Base-by-base conservation (phyloP, 1,140 invertebrate species). In the Drosophila orosa region DNA sequence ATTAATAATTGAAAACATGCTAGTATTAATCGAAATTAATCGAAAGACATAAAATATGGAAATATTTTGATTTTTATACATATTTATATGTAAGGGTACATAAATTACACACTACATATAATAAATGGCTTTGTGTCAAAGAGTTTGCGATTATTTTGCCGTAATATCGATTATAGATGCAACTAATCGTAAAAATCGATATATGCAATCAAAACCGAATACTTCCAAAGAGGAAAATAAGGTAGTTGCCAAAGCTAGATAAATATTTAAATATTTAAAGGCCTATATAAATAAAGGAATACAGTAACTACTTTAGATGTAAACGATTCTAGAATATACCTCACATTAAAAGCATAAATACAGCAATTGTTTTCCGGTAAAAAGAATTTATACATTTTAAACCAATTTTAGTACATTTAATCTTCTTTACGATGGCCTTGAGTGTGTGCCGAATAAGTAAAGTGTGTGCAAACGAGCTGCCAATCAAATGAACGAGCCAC, bases 401-500 rank as follows among this genome's bases (percentile, higher is more conserved):
- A 15, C 6, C 9, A 5, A 19, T 9, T 33, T 17, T 0, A 9
- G 22, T 19, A 48, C 10, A 15, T 27, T 10, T 17, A 25, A 25
- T 15, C 6, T 13, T 5, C 57, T 15, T n/a, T 42, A 9, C 19
- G n/a, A 15, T 27, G 61, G 8, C 27, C 25, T 7, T 44, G 55
- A 44, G 58, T 62, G 29, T 45, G 40, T 22, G 25, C 5, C 13
- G 22, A 33, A 22, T 7, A 8, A n/a, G 59, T 25, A 45, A 22
- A 66, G 45, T 68, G 65, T 47, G 60, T 68, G 60, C 17, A 66
- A 68, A 35, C 39, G 47, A 47, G 33, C 63, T 57, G 67, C 50
- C 67, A 71, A 69, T 71, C 67, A 69, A 71, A 57, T 71, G 50
- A 42, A 52, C 35, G 19, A 65, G 44, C 39, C 12, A 52, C 17